Base-by-base conservation (phyloP, 2,888 invertebrate species). In the Sarcophaga variegata region DNA sequence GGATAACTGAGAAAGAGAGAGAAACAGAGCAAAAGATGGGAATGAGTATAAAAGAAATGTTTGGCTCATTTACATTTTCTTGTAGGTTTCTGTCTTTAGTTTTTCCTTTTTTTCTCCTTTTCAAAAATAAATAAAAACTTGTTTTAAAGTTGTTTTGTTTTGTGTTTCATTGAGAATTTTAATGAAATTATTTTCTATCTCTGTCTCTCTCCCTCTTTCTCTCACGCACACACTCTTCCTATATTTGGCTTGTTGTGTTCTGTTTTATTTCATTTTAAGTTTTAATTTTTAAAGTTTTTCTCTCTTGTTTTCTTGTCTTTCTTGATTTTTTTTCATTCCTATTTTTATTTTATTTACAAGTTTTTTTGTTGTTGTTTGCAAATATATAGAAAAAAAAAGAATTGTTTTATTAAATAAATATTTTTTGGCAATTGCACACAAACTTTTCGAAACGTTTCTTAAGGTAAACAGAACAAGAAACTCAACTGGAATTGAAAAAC, bases 401-500 rank as follows among this genome's bases (percentile, higher is more conserved):
- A 84, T 80, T 84, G 71, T 84, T 84, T 80, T 80, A 84, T 84
- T 80, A 84, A 84, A 84, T 84, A 84, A 84, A 84, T 80, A 84
- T 84, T 80, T 80, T 84, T 70, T 84, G 80, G 76, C 64, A 84
- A 76, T 71, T 76, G 70, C 70, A 80, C 17, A 37, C 12, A 54
- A 20, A n/a, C 62, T 76, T 47, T 14, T 49, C 37, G 11, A 27
- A 54, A 66, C 70, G 64, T 76, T 76, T 37, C 66, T 71, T 49
- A 83, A 76, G 70, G 80, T 84, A 80, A 76, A 74, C 47, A 71
- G 64, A 70, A 59, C 54, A 20, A 49, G 37, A 37, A 66, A 37
- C 60, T n/a, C 17, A 71, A 71, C 66, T 67, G 37, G 22, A 62
- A 62, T 62, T 62, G 22, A 22, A 22, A 83, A 75, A 37, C 37